A percentile compares a stretch with the other conserved stretches of the same genome.
These are phyloP conservation scores for Rachycentron canadum DNA, from an alignment of 2,797 vertebrate genomes.

Conservation along the genomic window DNA sequence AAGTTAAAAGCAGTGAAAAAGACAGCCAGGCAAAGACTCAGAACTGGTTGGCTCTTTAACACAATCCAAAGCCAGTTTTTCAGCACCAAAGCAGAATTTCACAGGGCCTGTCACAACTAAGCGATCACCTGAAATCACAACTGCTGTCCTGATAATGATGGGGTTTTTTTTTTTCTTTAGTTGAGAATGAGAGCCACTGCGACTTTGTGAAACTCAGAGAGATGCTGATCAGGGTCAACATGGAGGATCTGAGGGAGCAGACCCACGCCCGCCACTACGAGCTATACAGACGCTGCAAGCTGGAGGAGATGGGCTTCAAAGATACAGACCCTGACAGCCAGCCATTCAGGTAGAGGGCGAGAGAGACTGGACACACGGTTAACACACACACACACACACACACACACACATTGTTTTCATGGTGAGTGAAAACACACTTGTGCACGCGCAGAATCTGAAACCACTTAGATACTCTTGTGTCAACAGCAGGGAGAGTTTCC, in stretches of 20 bases:
- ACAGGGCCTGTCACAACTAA: neutral
- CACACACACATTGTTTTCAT: neutral
- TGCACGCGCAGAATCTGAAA: neutral
- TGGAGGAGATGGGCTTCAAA: conserved; percentile 99
- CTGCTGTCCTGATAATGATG: neutral
- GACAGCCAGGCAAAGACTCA: neutral
- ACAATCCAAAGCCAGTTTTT: neutral
- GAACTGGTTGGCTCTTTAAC: neutral
- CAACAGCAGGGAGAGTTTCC: conserved; percentile 10
- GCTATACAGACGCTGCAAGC: conserved; percentile 96
- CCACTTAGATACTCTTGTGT: conserved; percentile 13
- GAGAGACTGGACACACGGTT: neutral
- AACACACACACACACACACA: neutral
- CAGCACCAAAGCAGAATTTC: neutral
- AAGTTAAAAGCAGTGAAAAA: conserved; percentile 13
- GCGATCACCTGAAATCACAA: neutral
- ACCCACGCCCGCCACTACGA: conserved; percentile 98
- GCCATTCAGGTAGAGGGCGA: conserved; percentile 91
- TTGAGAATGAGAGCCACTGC: conserved; percentile 98
- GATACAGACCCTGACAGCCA: conserved; percentile 97
- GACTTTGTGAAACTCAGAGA: conserved; percentile 98
- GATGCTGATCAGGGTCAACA: conserved; percentile 98
- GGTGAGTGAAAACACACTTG: neutral
- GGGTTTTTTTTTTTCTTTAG: conserved; percentile 75
- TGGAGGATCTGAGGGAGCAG: conserved; percentile 98